Percentiles rank a stretch among this genome's conserved stretches.
These are phyloP conservation scores for Protobothrops flavoviridis DNA, from an alignment of 2,113 vertebrate genomes.

Conservation along the genomic window DNA sequence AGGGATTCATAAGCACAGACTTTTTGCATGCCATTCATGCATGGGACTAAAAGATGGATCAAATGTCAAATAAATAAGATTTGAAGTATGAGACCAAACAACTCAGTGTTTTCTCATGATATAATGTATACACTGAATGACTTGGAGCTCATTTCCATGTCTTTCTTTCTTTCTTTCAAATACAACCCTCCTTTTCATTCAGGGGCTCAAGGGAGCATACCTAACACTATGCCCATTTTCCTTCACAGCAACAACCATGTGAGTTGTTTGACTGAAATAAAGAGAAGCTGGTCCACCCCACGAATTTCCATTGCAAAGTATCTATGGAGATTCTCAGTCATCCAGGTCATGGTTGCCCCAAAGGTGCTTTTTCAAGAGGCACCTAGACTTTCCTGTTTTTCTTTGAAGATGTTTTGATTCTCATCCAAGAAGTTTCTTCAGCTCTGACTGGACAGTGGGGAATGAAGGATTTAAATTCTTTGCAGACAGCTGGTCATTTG, in stretches of 20 bases:
- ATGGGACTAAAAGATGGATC: background rate
- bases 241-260: background rate
- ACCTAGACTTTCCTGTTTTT: background rate
- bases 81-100: background rate
- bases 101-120: background rate
- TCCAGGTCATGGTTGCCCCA: background rate
- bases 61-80: background rate
- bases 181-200: background rate
- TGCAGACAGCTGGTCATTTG: background rate
- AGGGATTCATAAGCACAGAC: background rate
- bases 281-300: background rate
- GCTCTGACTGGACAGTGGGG: background rate
- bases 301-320: background rate
- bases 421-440: background rate
- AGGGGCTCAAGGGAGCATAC: background rate
- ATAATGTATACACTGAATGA: background rate
- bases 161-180: background rate
- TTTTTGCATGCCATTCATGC: constrained; percentile 13
- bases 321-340: background rate
- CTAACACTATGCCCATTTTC: background rate
- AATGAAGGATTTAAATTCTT: background rate
- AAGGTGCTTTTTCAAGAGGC: background rate
- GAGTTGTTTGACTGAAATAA: background rate
- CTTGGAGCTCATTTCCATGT: background rate
- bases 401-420: background rate